Base-by-base conservation (phyloP, 2,888 invertebrate genomes). In the Eilema sororculum region DNA sequence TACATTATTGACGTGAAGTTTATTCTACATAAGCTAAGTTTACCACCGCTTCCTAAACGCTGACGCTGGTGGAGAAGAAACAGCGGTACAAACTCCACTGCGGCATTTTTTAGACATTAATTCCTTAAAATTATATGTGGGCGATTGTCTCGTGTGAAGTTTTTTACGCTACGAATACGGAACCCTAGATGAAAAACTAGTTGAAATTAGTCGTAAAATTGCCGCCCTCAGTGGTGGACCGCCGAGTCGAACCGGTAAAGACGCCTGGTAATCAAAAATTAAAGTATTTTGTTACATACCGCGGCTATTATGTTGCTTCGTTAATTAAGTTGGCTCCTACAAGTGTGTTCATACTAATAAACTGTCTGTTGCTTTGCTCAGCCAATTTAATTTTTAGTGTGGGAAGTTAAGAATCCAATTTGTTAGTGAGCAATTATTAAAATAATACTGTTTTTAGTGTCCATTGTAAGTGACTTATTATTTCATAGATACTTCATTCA, bases 111-210 rank as follows among this genome's bases (percentile, higher is more conserved):
- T n/a, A n/a, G n/a, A n/a, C n/a, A n/a, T n/a, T n/a, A n/a, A n/a
- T n/a, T n/a, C n/a, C n/a, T n/a, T n/a, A n/a, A n/a, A n/a, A n/a
- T n/a, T n/a, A n/a, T n/a, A n/a, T n/a, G n/a, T n/a, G n/a, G n/a
- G n/a, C n/a, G n/a, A n/a, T n/a, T n/a, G n/a, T n/a, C n/a, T n/a
- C n/a, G n/a, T n/a, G n/a, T n/a, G n/a, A n/a, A n/a, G n/a, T n/a
- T 37, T 37, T 16, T 41, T 41, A 16, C 16, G 0, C 3, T 3
- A 16, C 16, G 41, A 13, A 1, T 46, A 5, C 46, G 1, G 46
- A 46, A 46, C 46, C 46, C 46, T 46, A 46, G n/a, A 52, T 52
- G 52, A 52, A 52, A 52, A 52, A 52, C 52, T 52, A 52, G 52
- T 52, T 52, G n/a, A 52, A 4, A 52, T 52, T n/a, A 52, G n/a